Evolutionary conservation across 2,797 vertebrate species (phyloP).

Genomic region (Sphenopsis melanotis): DNA sequence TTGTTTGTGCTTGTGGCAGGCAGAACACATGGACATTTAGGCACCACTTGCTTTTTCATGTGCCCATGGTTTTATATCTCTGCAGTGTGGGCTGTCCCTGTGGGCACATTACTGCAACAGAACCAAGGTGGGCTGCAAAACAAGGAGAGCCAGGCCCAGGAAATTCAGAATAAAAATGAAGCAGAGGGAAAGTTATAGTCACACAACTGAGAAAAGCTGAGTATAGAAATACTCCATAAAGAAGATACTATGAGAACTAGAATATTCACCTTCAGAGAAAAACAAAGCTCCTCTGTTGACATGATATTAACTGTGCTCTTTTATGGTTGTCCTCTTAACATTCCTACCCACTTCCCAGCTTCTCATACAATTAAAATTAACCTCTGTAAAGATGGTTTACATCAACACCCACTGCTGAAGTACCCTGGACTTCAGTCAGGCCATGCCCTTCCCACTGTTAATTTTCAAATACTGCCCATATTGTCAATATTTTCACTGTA

Average conservation of each 20-base stretch:
- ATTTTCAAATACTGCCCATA: background rate
- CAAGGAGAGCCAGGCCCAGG: background rate
- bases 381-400: background rate
- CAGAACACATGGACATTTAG: background rate
- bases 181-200: background rate
- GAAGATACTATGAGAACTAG: background rate
- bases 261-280: background rate
- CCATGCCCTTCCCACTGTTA: background rate
- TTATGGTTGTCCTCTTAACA: background rate
- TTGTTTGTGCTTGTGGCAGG: background rate
- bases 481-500: background rate
- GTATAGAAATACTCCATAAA: background rate
- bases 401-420: background rate
- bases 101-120: background rate
- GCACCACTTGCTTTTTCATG: background rate
- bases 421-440: background rate
- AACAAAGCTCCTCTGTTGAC: background rate
- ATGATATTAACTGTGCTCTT: background rate
- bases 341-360: background rate
- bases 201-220: background rate
- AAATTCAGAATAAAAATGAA: background rate
- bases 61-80: background rate
- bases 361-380: background rate
- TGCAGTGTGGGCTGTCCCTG: background rate
- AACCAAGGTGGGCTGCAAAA: background rate